A percentile compares a stretch with the other conserved stretches of the same genome.
phyloP scores from a whole-genome alignment of 2,888 invertebrate species.

The Conus canariensis region DNA sequence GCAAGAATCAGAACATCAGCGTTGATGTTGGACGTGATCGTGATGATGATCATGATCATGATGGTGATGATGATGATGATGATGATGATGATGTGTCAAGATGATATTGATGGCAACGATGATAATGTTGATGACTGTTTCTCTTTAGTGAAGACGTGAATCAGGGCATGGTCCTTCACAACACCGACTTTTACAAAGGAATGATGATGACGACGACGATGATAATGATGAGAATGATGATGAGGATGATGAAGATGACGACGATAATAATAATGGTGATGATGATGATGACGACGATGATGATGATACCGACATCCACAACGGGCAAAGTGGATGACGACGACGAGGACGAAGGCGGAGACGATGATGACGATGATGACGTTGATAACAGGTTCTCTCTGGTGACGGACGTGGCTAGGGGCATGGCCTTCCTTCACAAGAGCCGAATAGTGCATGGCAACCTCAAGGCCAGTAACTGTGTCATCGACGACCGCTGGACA shows the following conservation, averaged over 20 bases:
- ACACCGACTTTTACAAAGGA: too few species aligned
- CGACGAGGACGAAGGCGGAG: not conserved
- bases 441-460: constrained; percentile 64
- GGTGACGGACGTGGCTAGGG: constrained; percentile 68
- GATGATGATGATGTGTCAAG: not conserved
- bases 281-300: not conserved
- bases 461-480: constrained; percentile 71
- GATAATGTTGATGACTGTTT: not conserved
- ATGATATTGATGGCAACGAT: not conserved
- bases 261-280: not conserved
- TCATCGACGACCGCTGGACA: constrained; percentile 74
- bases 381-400: constrained; percentile 69
- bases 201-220: not conserved
- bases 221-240: not conserved
- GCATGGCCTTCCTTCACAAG: constrained; percentile 67
- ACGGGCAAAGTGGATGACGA: not conserved
- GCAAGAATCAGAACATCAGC: not conserved
- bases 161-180: too few species aligned
- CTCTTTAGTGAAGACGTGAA: too few species aligned
- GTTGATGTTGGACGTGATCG: not conserved
- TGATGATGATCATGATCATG: not conserved
- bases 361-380: not conserved
- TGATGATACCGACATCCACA: not conserved
- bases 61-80: not conserved
- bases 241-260: not conserved